Percentiles rank a stretch among this genome's conserved stretches.
Conservation (phyloP, 1,140 invertebrate species). For the Lamellibrachia luymesi region DNA sequence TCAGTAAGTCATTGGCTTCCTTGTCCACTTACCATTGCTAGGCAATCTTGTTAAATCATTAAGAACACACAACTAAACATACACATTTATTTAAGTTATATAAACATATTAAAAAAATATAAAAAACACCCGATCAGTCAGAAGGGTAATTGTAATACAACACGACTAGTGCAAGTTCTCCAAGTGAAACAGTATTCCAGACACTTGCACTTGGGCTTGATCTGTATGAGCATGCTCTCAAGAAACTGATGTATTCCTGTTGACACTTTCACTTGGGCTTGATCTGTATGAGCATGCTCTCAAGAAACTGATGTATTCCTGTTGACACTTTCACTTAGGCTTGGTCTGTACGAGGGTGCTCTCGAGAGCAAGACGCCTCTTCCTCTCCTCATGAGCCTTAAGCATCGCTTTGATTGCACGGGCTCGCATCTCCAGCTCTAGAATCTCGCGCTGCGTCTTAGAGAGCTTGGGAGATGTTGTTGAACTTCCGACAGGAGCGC, state of each 20-base stretch:
- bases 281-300: no score
- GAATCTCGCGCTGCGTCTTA: conserved; percentile 55
- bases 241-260: not conserved
- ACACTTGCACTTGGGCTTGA: not conserved
- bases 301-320: not conserved
- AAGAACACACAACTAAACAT: not conserved
- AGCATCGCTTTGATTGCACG: conserved; percentile 60
- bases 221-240: no score
- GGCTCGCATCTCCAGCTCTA: conserved; percentile 60
- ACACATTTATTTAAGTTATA: not conserved
- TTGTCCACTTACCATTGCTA: no score
- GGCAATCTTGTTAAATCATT: no score
- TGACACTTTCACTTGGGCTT: no score
- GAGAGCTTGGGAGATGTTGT: not conserved
- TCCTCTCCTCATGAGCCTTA: conserved; percentile 31
- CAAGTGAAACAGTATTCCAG: not conserved
- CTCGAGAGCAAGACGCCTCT: not conserved
- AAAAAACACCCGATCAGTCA: not conserved
- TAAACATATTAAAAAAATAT: not conserved
- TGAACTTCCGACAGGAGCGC: not conserved
- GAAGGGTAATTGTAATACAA: not conserved
- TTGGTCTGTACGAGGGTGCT: not conserved
- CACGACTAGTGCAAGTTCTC: not conserved
- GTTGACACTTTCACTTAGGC: not conserved
- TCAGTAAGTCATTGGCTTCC: no score